Evolutionary conservation across 2,113 vertebrate genomes (phyloP), one percentile per base, ranked within the genome.

Genomic region (Puffinus mauretanicus): DNA sequence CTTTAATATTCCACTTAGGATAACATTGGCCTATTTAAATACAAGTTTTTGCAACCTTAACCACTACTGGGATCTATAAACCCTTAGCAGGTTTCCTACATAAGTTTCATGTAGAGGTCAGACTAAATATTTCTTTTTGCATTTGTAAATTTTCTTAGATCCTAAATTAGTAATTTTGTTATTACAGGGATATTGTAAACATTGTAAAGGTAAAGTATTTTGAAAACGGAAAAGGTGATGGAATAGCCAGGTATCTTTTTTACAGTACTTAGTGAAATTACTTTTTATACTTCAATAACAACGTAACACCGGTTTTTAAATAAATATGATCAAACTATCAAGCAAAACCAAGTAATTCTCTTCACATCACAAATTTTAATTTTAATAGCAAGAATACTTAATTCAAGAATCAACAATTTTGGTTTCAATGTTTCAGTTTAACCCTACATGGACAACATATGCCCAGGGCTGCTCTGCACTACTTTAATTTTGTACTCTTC

Each of bases 1-100:
- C 58, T 91, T 96, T 69, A 91, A 73, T 79, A 87, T 85, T 93
- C 89, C 66, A 85, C 70, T 76, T 84, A 73, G 51, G 38, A 73
- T 81, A 93, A 85, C 61, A 77, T 0, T 55, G 36, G 58, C 54
- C 71, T 94, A 90, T 84, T 94, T 84, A 88, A 87, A 88, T 60
- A 58, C 16, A 90, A 69, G 46, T 38, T 89, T 91, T 62, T 94
- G 78, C 75, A 94, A 79, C 77, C 34, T 67, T 91, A 94, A 65
- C 55, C 42, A 46, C 79, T 65, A 55, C 34, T 17, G 87, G 64
- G 89, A 95, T 90, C 85, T 78, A 61, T 62, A 88, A 95, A 58
- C 42, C 36, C 51, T 76, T 40, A 44, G 66, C 64, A 80, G 13
- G 22, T 61, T 93, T 94, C 73, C 66, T 30, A 80, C 1, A 3